Evolutionary conservation across 30 jellyfish, hydroid and myxozoan species (phyloP), one percentile per base, ranked within the genome.

Genomic region (Aurelia sp.): DNA sequence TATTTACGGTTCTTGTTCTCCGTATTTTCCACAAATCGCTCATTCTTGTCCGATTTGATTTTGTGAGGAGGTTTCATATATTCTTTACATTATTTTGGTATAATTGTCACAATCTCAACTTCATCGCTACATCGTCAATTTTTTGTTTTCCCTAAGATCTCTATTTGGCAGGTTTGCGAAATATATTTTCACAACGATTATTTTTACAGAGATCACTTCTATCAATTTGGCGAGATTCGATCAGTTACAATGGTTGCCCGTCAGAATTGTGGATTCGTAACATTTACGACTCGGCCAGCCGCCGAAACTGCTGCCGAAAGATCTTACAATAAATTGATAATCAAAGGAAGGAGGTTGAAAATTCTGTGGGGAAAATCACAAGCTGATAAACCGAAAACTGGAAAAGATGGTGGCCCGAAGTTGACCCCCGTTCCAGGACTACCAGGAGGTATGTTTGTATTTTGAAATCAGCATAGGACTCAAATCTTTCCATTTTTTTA

Each of bases 301-400:
- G 99, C 99, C 5, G 99, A 95, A 72, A 64, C 83, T 21, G 99
- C 99, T 68, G 98, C 98, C 44, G 99, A 95, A 63, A 76, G 93
- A 27, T 79, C 97, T 17, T 91, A 72, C 93, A 95, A 95, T 76
- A 90, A 95, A 70, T 96, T 91, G 59, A 90, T 91, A 30, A 58
- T 95, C 41, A 95, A 90, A 44, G 98, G 98, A 4, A 74, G 91
- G 9, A 88, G 97, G 47, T 76, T 95, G 77, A 89, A 90, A 62
- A 91, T 90, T 47, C 88, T 86, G 15, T 95, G 99, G 99, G 99
- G 98, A 3, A 91, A 82, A 76, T 86, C 99, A 2, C 98, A 89
- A 67, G 97, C 96, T 19, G 97, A 95, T 44, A 79, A 91, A 69
- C 95, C 90, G 24, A 96, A 86, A 31, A 81, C 78, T 3, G 90